phyloP scores from a whole-genome alignment of 1,140 invertebrate genomes.

The Achatina immaculata region DNA sequence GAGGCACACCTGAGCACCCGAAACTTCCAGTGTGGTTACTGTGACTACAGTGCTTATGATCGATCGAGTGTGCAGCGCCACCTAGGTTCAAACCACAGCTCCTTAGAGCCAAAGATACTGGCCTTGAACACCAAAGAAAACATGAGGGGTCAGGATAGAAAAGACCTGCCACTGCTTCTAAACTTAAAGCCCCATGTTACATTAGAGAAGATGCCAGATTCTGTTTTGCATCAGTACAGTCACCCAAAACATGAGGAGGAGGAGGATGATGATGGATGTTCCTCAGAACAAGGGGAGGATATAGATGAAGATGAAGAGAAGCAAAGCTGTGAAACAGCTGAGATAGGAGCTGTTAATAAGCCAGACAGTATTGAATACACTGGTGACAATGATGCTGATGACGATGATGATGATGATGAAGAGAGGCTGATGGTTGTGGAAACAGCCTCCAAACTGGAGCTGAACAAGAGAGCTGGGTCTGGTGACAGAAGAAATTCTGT shows the following conservation, averaged over 20 bases:
- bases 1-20: conserved; percentile 34
- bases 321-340: neutral
- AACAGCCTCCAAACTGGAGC: neutral
- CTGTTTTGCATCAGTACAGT: neutral
- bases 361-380: neutral
- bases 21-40: conserved; percentile 40
- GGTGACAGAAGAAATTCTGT: neutral
- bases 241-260: neutral
- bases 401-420: conserved; percentile 1
- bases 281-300: neutral
- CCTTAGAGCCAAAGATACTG: conserved; percentile 25
- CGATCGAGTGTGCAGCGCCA: conserved; percentile 31
- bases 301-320: conserved; percentile 20
- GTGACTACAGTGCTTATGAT: conserved; percentile 40
- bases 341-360: neutral
- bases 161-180: conserved; percentile 7
- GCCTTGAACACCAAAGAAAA: conserved; percentile 3
- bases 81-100: conserved; percentile 19
- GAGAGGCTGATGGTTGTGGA: conserved; percentile 5
- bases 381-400: neutral
- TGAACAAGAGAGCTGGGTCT: neutral
- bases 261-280: conserved; percentile 8
- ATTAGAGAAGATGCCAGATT: conserved; percentile 31
- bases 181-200: conserved; percentile 33
- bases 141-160: neutral